Conservation (phyloP, 2,888 invertebrate genomes). For the Antheraea yamamai region DNA sequence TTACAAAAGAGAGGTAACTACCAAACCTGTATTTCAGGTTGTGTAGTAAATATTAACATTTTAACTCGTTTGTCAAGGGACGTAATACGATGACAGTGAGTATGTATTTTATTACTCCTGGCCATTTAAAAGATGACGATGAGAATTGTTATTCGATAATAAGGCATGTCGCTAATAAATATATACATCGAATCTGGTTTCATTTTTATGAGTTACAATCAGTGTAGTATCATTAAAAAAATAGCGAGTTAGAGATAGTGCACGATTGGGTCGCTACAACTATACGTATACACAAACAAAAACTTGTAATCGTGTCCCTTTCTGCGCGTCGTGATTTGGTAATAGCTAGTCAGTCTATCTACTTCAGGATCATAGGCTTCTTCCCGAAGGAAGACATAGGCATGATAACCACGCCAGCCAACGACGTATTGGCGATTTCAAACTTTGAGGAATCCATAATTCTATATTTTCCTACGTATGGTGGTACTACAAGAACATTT, state of each 20-base stretch:
- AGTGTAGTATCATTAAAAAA: background rate
- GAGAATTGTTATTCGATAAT: background rate
- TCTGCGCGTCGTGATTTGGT: no score
- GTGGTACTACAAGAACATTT: no score
- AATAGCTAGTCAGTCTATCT: no score
- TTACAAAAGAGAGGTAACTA: slow-evolving; percentile 1
- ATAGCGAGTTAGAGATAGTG: background rate
- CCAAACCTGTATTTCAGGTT: slow-evolving; percentile 10
- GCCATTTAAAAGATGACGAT: slow-evolving; percentile 1
- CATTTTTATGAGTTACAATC: background rate
- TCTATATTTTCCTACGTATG: no score
- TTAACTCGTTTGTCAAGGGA: slow-evolving; percentile 9
- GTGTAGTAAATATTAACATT: slow-evolving; percentile 8
- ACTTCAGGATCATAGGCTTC: no score
- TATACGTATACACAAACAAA: no score
- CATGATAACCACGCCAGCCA: no score
- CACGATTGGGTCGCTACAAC: no score
- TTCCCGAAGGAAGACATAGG: no score
- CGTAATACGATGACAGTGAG: slow-evolving; percentile 4
- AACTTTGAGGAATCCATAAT: no score
- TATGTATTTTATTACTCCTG: background rate
- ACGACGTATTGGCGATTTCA: no score
- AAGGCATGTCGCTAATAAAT: background rate
- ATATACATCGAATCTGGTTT: background rate
- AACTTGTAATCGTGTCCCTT: no score